These are phyloP conservation scores for Drosophila pseudotalamancana DNA, from an alignment of 2,888 invertebrate species.

Conservation along the genomic window DNA sequence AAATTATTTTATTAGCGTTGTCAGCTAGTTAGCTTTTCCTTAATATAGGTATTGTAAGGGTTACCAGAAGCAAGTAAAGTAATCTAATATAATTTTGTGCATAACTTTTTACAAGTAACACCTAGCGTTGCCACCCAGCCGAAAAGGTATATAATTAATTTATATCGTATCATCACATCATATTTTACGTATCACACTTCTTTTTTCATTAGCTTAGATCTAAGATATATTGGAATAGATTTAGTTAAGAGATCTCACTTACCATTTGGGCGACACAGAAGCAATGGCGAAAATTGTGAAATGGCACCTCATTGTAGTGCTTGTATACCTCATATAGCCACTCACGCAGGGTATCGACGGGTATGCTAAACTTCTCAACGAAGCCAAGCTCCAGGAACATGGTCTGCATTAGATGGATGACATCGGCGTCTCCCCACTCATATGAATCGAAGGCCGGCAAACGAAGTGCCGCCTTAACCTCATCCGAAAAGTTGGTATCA, in stretches of 20 bases:
- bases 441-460: slow-evolving; percentile 90
- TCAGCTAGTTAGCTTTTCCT: too few relatives aligned
- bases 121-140: too few relatives aligned
- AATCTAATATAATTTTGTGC: too few relatives aligned
- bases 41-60: too few relatives aligned
- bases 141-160: too few relatives aligned
- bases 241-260: slow-evolving; percentile 74
- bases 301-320: slow-evolving; percentile 94
- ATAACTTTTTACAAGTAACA: too few relatives aligned
- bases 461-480: slow-evolving; percentile 84
- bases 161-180: too few relatives aligned
- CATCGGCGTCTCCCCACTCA: slow-evolving; percentile 93
- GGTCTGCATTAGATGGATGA: slow-evolving; percentile 90
- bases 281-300: slow-evolving; percentile 94
- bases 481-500: slow-evolving; percentile 84
- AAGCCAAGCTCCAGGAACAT: slow-evolving; percentile 93
- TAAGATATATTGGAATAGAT: background rate
- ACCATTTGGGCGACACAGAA: slow-evolving; percentile 96
- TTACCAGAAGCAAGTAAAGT: too few relatives aligned
- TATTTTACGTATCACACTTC: too few relatives aligned
- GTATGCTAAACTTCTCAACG: slow-evolving; percentile 90
- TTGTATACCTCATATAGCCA: slow-evolving; percentile 91
- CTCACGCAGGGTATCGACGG: slow-evolving; percentile 88
- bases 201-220: background rate
- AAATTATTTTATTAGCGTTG: too few relatives aligned